Conservation (phyloP, 2,797 vertebrate genomes). For the Molossus alvarezi region DNA sequence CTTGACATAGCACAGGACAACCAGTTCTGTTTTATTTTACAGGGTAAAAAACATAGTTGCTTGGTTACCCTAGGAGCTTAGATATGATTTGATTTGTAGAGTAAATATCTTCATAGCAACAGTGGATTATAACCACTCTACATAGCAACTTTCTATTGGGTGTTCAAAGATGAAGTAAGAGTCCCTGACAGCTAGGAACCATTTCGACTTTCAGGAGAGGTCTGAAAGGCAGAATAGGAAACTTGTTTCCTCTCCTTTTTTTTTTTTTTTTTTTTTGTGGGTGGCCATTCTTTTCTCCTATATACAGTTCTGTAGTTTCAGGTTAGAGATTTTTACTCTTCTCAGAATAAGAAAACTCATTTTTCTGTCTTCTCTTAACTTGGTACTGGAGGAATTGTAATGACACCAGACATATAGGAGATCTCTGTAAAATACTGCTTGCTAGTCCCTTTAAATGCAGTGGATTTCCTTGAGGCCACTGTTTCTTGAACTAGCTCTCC, state of each 20-base stretch:
- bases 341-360: background rate
- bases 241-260: background rate
- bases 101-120: slow-evolving; percentile 66
- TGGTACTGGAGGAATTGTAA: slow-evolving; percentile 27
- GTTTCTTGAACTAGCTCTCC: slow-evolving; percentile 2
- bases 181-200: slow-evolving; percentile 11
- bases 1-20: slow-evolving; percentile 31
- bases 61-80: slow-evolving; percentile 64
- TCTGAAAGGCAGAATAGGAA: slow-evolving; percentile 57
- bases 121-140: slow-evolving; percentile 30
- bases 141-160: background rate
- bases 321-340: slow-evolving; percentile 21
- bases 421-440: slow-evolving; percentile 7
- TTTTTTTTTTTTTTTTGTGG: background rate
- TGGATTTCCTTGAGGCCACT: background rate
- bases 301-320: slow-evolving; percentile 50
- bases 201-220: slow-evolving; percentile 45
- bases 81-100: slow-evolving; percentile 62
- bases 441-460: background rate
- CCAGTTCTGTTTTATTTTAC: slow-evolving; percentile 71
- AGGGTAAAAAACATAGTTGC: slow-evolving; percentile 37
- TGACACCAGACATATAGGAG: background rate
- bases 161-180: slow-evolving; percentile 57
- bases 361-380: slow-evolving; percentile 66
- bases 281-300: background rate